Evolutionary conservation across 2,888 invertebrate species (phyloP).

Genomic region (Rhabditoides inermis): DNA sequence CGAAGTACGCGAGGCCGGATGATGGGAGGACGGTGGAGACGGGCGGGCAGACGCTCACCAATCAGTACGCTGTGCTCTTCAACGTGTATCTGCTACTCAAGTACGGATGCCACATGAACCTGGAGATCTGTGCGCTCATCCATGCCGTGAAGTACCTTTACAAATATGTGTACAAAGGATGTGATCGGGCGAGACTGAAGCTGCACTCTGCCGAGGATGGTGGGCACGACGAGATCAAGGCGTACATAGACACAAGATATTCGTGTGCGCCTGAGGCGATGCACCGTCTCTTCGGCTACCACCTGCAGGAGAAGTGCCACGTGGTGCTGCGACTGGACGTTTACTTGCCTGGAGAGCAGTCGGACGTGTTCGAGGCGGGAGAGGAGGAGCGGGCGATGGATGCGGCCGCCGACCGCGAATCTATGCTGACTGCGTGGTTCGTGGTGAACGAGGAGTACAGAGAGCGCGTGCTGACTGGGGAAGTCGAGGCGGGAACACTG

Average conservation of each 20-base stretch:
- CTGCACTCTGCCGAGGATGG: neutral
- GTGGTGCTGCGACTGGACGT: too few species aligned
- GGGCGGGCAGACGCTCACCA: constrained; percentile 28
- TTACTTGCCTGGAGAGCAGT: too few species aligned
- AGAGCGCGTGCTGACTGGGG: too few species aligned
- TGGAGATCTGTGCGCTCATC: constrained; percentile 44
- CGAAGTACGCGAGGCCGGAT: constrained; percentile 45
- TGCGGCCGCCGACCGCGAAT: too few species aligned
- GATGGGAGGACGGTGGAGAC: constrained; percentile 15
- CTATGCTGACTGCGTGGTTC: too few species aligned
- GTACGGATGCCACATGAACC: constrained; percentile 37
- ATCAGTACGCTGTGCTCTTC: constrained; percentile 53
- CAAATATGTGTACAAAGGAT: constrained; percentile 42
- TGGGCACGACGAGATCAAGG: constrained; percentile 11
- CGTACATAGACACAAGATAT: constrained; percentile 14
- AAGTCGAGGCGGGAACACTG: too few species aligned
- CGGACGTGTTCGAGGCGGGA: too few species aligned
- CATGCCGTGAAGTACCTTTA: constrained; percentile 22
- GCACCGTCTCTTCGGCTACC: constrained; percentile 10
- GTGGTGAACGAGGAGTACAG: too few species aligned
- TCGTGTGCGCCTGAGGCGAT: constrained; percentile 20
- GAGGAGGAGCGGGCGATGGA: too few species aligned
- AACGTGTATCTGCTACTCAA: constrained; percentile 31
- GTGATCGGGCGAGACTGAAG: constrained; percentile 7
- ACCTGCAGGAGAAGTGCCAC: too few species aligned